These are phyloP conservation scores for Microctenopoma steveboyesi DNA, from an alignment of 2,797 vertebrate species.

Conservation along the genomic window DNA sequence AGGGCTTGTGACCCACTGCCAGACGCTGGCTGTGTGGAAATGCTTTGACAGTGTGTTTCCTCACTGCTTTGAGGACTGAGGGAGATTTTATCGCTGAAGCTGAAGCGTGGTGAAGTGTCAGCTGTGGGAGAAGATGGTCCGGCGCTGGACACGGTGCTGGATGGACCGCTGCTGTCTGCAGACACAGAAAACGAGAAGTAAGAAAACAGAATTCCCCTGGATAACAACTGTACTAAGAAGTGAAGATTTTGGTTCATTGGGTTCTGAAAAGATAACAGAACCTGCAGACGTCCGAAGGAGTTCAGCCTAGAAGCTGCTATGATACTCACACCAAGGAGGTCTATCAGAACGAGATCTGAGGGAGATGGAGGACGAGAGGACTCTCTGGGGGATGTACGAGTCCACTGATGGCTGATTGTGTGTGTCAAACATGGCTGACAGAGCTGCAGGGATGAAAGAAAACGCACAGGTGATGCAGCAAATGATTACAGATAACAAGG, in stretches of 20 bases:
- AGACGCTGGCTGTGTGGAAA: constrained; percentile 37
- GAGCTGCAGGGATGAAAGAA: constrained; percentile 62
- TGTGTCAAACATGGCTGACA: constrained; percentile 89
- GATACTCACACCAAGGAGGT: constrained; percentile 97
- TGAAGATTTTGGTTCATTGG: background rate
- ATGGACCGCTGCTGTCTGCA: constrained; percentile 97
- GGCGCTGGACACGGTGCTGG: constrained; percentile 95
- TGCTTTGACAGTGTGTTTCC: constrained; percentile 79
- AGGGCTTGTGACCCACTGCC: constrained; percentile 29
- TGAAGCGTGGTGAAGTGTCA: constrained; percentile 90
- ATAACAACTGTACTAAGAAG: background rate
- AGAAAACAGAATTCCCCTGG: no score
- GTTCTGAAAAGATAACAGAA: constrained; percentile 13
- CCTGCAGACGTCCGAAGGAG: constrained; percentile 6
- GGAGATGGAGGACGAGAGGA: constrained; percentile 87
- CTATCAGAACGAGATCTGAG: constrained; percentile 90
- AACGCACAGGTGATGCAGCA: accelerated
- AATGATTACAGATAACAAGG: no score
- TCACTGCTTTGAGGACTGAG: constrained; percentile 86
- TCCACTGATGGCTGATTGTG: constrained; percentile 88
- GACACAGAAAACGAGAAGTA: constrained; percentile 26
- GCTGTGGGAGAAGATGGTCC: constrained; percentile 93
- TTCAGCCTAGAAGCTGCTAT: constrained; percentile 16
- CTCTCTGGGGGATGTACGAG: constrained; percentile 89
- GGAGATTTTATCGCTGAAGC: constrained; percentile 89